These are phyloP conservation scores for Amniataba percoides DNA, from an alignment of 2,797 vertebrate genomes.

Conservation along the genomic window DNA sequence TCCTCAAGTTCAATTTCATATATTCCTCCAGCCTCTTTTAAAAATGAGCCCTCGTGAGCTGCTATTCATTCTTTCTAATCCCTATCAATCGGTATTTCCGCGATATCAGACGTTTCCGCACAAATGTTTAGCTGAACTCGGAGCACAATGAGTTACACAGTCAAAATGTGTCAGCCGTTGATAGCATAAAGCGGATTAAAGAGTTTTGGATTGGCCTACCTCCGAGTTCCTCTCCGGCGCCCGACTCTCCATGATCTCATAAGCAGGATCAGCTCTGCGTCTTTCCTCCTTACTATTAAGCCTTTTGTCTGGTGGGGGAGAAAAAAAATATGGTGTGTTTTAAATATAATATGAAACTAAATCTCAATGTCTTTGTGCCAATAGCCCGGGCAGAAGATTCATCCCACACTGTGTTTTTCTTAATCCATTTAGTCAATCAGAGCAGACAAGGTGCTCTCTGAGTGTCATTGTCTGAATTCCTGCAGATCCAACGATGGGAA, in stretches of 20 bases:
- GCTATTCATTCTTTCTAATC: constrained; percentile 13
- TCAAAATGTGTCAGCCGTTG: constrained; percentile 50
- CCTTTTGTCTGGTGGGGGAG: constrained; percentile 79
- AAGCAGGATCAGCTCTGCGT: constrained; percentile 75
- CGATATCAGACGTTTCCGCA: background rate
- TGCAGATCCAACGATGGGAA: constrained; percentile 23
- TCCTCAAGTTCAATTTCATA: background rate
- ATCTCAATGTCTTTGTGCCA: background rate
- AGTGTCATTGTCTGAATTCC: constrained; percentile 12
- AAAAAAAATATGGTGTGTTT: constrained; percentile 42
- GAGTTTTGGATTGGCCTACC: constrained; percentile 71
- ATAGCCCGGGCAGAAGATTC: background rate
- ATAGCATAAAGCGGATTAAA: constrained; percentile 57
- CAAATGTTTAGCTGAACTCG: constrained; percentile 16
- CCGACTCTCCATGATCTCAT: constrained; percentile 83
- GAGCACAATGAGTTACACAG: constrained; percentile 29
- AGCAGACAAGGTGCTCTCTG: background rate
- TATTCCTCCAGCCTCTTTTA: background rate
- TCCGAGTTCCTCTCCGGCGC: constrained; percentile 77
- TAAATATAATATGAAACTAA: constrained; percentile 14
- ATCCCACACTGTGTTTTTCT: constrained; percentile 13
- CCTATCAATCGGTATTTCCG: constrained; percentile 4
- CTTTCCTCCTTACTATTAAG: constrained; percentile 72
- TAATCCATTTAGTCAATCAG: constrained; percentile 16
- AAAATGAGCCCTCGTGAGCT: background rate